Base-by-base conservation (phyloP, 2,113 vertebrate species). In the Siniperca chuatsi region DNA sequence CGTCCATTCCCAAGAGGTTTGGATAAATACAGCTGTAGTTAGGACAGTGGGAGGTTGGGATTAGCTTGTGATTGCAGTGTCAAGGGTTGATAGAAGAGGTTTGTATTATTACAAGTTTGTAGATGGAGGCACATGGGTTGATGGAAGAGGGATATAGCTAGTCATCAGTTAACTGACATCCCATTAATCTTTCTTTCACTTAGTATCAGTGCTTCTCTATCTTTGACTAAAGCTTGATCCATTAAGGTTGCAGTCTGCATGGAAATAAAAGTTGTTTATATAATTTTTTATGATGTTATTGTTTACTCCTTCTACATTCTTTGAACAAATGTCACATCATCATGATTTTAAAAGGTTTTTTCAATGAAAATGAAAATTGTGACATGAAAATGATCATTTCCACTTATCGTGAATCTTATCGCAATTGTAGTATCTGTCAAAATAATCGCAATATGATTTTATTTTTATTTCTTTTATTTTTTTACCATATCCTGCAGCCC, bases 21-120 rank as follows among this genome's bases (percentile, higher is more conserved):
- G 86, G 78, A 91, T 89, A 87, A 87, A 89, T 87, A 83, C 85
- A 90, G 83, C 90, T 85, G 87, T 55, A 84, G 81, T 88, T 78
- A 42, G 82, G 90, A 87, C 73, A 85, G 79, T 57, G 78, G 88
- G 89, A 79, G 81, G 48, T 81, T 85, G 72, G 73, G 87, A 90
- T 90, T 84, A 87, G 85, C 46, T 67, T 88, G 82, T 83, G 87
- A 90, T 85, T 88, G 87, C 81, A 40, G 75, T 79, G 90, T 88
- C 85, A 90, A 75, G 81, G 79, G 86, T 91, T 86, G 85, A 88
- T 78, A 65, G 67, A 84, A 80, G 78, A 87, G 60, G 50, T 42
- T 89, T 81, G 65, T 71, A 33, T 88, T 91, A 81, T 77, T 87
- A 69, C 64, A 82, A 52, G 66, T 81, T 79, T 88, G 68, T 54